phyloP scores from a whole-genome alignment of 2,113 vertebrate genomes.

The Myrmecophaga tridactyla region DNA sequence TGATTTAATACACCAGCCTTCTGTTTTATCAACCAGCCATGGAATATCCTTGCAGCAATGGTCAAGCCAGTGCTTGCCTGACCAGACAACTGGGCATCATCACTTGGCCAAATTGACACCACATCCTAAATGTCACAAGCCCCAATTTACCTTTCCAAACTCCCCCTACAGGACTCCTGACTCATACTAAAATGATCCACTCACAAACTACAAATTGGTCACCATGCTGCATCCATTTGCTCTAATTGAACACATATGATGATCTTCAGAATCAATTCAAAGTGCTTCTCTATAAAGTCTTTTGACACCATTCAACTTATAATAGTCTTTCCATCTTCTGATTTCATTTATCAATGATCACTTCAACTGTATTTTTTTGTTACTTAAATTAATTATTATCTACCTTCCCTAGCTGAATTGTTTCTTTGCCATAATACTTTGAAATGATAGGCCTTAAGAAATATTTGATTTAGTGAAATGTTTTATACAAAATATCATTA shows the following conservation, averaged over 20 bases:
- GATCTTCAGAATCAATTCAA: neutral
- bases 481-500: neutral
- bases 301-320: neutral
- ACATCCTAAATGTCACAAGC: too few relatives aligned
- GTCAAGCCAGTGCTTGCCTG: too few relatives aligned
- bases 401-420: neutral
- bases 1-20: too few relatives aligned
- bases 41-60: too few relatives aligned
- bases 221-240: neutral
- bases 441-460: neutral
- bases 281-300: neutral
- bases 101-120: too few relatives aligned
- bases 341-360: neutral
- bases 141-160: neutral
- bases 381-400: neutral
- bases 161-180: neutral
- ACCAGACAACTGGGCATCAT: too few relatives aligned
- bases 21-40: too few relatives aligned
- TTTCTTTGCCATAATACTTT: constrained; percentile 17
- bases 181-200: neutral
- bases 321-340: neutral
- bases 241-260: neutral
- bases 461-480: neutral
- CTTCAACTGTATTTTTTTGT: neutral
- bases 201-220: neutral